Percentiles rank a stretch among this genome's conserved stretches.
These are phyloP conservation scores for Gopherus evgoodei DNA, from an alignment of 2,113 vertebrate genomes.

Conservation along the genomic window DNA sequence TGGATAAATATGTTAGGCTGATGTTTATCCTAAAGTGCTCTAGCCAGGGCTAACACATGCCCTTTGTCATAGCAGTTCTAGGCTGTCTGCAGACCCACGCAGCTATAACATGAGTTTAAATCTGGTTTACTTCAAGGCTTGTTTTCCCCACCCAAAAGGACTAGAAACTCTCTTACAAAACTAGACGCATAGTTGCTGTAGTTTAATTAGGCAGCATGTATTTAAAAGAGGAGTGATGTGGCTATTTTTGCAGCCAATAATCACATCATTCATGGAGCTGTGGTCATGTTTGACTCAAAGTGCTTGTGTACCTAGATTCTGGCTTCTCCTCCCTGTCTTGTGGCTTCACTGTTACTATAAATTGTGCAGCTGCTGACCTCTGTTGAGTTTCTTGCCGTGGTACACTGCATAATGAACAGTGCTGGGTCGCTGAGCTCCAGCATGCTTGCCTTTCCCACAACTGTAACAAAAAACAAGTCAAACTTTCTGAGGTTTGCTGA, in stretches of 20 bases:
- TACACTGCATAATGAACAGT: not conserved
- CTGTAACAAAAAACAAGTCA: not conserved
- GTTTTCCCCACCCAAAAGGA: not conserved
- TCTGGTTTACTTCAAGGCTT: not conserved
- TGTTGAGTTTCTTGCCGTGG: rapidly evolving
- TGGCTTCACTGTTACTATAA: not conserved
- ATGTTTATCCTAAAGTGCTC: not conserved
- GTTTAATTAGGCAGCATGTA: not conserved
- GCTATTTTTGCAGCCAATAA: not conserved
- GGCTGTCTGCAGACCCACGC: not conserved
- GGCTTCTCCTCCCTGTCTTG: not conserved
- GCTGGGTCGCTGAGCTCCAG: not conserved
- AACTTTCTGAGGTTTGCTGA: not conserved
- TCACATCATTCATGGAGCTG: not conserved
- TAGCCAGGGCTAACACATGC: not conserved
- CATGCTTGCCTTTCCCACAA: not conserved
- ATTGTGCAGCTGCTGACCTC: not conserved
- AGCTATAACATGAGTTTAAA: not conserved
- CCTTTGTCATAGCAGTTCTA: not conserved
- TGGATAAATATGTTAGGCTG: no score
- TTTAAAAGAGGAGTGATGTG: not conserved
- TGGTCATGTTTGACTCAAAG: not conserved
- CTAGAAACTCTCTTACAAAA: not conserved
- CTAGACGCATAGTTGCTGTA: not conserved
- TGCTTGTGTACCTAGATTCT: not conserved